Base-by-base conservation (phyloP, 2,888 invertebrate genomes). In the Leucozona laternaria region DNA sequence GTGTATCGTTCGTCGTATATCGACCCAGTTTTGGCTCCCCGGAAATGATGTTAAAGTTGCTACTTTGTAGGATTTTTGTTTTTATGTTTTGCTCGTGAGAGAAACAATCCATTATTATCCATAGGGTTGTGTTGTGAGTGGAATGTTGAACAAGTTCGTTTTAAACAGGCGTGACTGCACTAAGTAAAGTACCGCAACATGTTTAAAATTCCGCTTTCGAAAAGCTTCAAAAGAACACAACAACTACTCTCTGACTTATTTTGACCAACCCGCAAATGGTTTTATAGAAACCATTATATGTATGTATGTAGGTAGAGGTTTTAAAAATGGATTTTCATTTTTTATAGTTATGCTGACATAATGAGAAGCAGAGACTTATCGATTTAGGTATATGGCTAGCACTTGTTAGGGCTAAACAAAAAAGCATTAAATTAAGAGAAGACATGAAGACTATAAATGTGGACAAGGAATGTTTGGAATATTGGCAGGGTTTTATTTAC, bases 21-120 rank as follows among this genome's bases (percentile, higher is more conserved):
- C 79, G 83, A 83, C 83, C 83, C 70, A 83, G 57, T 75, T 83
- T 83, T 22, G 64, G 70, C 79, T 79, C 79, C 83, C 83, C 79
- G 83, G 83, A 83, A 79, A 79, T 70, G 34, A 57, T 78, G 75
- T 78, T 79, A 50, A 53, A 68, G 68, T 78, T 78, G 68, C 58
- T 25, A 53, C n/a, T 80, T 78, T 50, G 31, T 55, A 31, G 2
- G 6, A 25, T 57, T 40, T 8, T 45, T 37, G 17, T 8, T 15
- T 37, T 15, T 17, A 10, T 17, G 17, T 58, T 64, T 64, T 17
- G 17, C n/a, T 45, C 17, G 45, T 17, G 64, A 64, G 45, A 45
- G 64, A 64, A 64, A 64, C 11, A 64, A 45, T 64, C 64, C 28
- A 64, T 60, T 37, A 37, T 31, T 58, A 37, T 37, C 34, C 60